Base-by-base conservation (phyloP, 2,797 vertebrate species). In the Artibeus jamaicensis region DNA sequence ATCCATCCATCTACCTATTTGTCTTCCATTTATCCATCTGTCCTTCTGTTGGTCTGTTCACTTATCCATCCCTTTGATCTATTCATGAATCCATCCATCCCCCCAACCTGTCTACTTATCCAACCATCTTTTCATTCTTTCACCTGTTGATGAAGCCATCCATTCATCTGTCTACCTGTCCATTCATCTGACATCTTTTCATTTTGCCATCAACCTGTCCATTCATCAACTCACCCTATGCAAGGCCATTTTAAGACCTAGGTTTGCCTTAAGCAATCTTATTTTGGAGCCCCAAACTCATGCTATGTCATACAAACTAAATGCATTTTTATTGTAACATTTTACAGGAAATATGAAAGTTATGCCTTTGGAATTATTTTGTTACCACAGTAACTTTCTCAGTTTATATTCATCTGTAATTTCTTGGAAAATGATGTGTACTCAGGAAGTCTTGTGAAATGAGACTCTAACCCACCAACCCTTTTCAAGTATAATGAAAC, bases 401-500 rank as follows among this genome's bases (percentile, higher is more conserved):
- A 50, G 84, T 94, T 95, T 95, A 68, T 9, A 11, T 91, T 83
- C 86, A 50, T 71, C 83, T 73, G 21, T 91, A 81, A 74, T 96
- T 95, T 91, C 90, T 94, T 89, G 62, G 86, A 85, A 95, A 90
- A 71, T 90, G 89, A 79, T 92, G 70, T 18, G 32, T 55, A 53
- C 67, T 86, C 73, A 37, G 88, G 57, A 91, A 84, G 76, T 62
- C 78, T 96, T 89, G 6, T 18, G 48, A 96, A 93, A 93, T 88
- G 82, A 92, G 87, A 84, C 71, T 91, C 81, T 42, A 89, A 37
- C 74, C 84, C 78, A 88, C 93, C 88, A 88, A 70, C 37, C 83
- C 86, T 96, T 90, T 95, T 90, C 59, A 84, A 83, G 68, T 34
- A 48, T 74, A 96, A 92, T 86, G 62, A 92, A 92, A 92, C 78